Base-by-base conservation (phyloP, 2,113 vertebrate genomes). In the Chrysemys picta region DNA sequence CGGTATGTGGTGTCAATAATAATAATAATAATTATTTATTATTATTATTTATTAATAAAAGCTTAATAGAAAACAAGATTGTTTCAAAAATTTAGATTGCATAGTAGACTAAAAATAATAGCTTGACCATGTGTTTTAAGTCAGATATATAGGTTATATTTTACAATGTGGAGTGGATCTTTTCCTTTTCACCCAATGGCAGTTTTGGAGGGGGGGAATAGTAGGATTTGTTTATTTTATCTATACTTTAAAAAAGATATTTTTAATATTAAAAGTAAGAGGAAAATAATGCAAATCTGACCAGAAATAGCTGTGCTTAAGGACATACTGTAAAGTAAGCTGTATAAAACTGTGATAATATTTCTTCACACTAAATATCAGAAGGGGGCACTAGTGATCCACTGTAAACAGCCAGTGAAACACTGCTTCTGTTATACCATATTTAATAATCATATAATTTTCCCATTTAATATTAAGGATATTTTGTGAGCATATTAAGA, bases 341-440 rank as follows among this genome's bases (percentile, higher is more conserved):
- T 86, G 92, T 88, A 86, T 47, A 93, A 89, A 96, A 96, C 72
- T 79, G 76, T 25, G 65, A n/a, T 52, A 85, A 69, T 50, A 50
- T 95, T 95, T 93, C 83, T 95, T 96, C 89, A 85, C 45, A 80
- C 89, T 95, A 97, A 80, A 0, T 52, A 96, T 91, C 98, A 98
- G 97, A 97, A 98, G 98, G 95, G 98, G 98, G 98, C 98, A 98
- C 95, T 98, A 98, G 98, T 42, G 96, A 89, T 98, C 98, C 96
- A 98, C 88, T 98, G 91, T 89, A 98, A 97, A 93, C 75, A 96
- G 17, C 56, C 31, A 90, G 72, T 1, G 4, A 38, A 83, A 75
- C 87, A 27, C 78, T 93, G 95, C 96, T 97, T 98, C 98, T 98
- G 97, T 98, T 98, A 95, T 91, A 85, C 22, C 79, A 92, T 93